These are phyloP conservation scores for Tetragnatha montana DNA, from an alignment of 2,888 invertebrate genomes.

Conservation along the genomic window DNA sequence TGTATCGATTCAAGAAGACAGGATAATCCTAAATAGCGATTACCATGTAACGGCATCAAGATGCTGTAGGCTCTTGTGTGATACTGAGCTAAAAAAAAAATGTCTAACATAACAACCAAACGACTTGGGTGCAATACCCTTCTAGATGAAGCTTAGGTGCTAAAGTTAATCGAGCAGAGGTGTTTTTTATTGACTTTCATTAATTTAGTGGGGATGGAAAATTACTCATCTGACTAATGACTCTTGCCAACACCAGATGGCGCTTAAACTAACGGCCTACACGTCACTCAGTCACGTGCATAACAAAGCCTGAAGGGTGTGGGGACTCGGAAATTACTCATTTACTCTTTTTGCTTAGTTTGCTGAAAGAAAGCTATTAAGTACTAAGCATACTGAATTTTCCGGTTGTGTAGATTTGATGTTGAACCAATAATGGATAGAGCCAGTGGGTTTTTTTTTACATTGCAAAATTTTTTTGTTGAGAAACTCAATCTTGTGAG, in stretches of 20 bases:
- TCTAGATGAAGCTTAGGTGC: slow-evolving; percentile 15
- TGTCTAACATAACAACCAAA: neutral
- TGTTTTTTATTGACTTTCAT: slow-evolving; percentile 65
- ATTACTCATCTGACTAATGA: slow-evolving; percentile 54
- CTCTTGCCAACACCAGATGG: slow-evolving; percentile 53
- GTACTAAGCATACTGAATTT: slow-evolving; percentile 14
- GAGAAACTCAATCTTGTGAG: neutral
- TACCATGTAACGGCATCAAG: neutral
- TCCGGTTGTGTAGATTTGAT: slow-evolving; percentile 12
- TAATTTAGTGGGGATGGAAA: slow-evolving; percentile 44
- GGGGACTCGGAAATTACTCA: neutral
- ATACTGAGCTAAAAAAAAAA: neutral
- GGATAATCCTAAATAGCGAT: neutral
- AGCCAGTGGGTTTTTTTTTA: neutral
- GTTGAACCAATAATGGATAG: slow-evolving; percentile 33
- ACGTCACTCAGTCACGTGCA: neutral
- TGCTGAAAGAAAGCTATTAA: slow-evolving; percentile 11
- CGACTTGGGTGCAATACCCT: slow-evolving; percentile 20
- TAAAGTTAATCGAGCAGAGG: slow-evolving; percentile 55
- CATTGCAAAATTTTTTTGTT: neutral
- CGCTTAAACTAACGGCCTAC: slow-evolving; percentile 12
- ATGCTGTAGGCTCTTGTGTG: neutral
- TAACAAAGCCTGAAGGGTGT: neutral
- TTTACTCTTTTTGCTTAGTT: slow-evolving; percentile 12
- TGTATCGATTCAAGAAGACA: neutral